Conservation (phyloP, 2,113 vertebrate species). For the Catharus bicknelli region DNA sequence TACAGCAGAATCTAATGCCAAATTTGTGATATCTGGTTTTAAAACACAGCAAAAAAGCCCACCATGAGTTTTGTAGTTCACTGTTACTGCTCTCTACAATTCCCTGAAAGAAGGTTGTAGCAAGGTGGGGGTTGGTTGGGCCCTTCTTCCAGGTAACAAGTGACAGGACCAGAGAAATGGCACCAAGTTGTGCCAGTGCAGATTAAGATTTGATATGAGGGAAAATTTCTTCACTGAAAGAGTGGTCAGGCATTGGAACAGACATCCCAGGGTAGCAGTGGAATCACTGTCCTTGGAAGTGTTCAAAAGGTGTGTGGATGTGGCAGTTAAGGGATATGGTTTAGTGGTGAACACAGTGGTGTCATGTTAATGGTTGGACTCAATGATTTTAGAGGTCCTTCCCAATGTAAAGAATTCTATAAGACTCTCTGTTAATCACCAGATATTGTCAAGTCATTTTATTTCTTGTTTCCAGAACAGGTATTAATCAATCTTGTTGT, state of each 20-base stretch:
- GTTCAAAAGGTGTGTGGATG: not conserved
- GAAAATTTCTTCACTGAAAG: not conserved
- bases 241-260: not conserved
- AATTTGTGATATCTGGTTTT: not conserved
- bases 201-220: not conserved
- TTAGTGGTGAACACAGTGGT: not conserved
- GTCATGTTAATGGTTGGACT: rapidly evolving
- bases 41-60: not conserved
- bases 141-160: not conserved
- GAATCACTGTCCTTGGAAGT: not conserved
- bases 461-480: not conserved
- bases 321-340: not conserved
- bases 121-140: not conserved
- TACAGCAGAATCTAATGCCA: not conserved
- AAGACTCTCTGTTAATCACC: not conserved
- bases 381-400: not conserved
- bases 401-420: not conserved
- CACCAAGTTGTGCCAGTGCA: not conserved
- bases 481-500: not conserved
- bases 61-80: not conserved
- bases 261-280: not conserved
- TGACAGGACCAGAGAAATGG: not conserved
- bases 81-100: not conserved
- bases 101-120: not conserved
- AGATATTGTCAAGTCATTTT: not conserved